Evolutionary conservation across 2,113 vertebrate species (phyloP), one percentile per base, ranked within the genome.

Genomic region (Terrapene triunguis): DNA sequence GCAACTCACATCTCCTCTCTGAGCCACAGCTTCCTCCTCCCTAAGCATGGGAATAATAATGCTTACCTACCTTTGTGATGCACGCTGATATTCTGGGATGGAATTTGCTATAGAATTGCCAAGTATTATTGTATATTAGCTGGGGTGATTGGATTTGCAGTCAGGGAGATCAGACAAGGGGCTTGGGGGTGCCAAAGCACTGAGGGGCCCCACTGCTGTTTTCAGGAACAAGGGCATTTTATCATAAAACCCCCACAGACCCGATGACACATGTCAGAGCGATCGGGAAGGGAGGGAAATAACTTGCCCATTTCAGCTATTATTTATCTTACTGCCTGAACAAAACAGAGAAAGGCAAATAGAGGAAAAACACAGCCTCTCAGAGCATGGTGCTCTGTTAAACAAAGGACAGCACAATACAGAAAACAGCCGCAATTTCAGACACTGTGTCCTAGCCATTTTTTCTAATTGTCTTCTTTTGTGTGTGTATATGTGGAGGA

Each of bases 341-440:
- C 17, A 92, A 80, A 93, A 44, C 6, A 16, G 21, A 27, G 42
- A 86, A 76, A 17, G 13, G 2, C 51, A 27, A 17, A 3, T n/a
- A 74, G 69, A 10, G 93, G 80, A 89, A 94, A 94, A 93, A 79
- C 76, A 4, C 9, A 93, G 12, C 11, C 16, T 90, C 88, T 93
- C 9, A 0, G 65, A 92, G 38, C 42, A 2, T 65, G 5, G 62
- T 12, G 17, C 74, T 48, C 2, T 55, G 65, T 65, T 65, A 57
- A 82, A 82, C 38, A 82, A 10, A 86, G 1, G 22, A 5, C 13
- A 32, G 10, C 50, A 53, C 29, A 81, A 5, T 53, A 3, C 4
- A 78, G 74, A 72, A 86, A 88, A 59, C n/a, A 89, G 27, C 35
- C 69, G 7, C 24, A 13, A 19, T 88, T 93, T 69, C 21, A 72